These are phyloP conservation scores for Falco novaeseelandiae DNA, from an alignment of 2,797 vertebrate species.

Conservation along the genomic window DNA sequence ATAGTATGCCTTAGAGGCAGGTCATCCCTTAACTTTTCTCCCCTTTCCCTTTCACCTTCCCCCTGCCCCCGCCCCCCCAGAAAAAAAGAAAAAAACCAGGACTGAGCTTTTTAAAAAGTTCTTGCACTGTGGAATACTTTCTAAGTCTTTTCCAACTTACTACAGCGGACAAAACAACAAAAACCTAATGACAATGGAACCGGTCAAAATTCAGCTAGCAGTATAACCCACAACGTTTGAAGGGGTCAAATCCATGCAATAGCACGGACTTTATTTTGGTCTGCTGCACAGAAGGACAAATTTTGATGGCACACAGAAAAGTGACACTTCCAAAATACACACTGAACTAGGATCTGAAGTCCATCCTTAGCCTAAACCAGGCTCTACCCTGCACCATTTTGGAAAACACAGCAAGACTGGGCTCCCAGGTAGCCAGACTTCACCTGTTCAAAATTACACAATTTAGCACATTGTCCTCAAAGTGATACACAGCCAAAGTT, in stretches of 20 bases:
- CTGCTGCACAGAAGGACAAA: background rate
- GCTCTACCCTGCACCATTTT: background rate
- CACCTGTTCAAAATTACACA: background rate
- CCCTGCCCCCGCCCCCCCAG: accelerated
- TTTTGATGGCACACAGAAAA: background rate
- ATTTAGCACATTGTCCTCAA: background rate
- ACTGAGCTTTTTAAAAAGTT: background rate
- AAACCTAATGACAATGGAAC: background rate
- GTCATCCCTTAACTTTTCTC: background rate
- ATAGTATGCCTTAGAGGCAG: background rate
- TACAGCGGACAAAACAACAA: background rate
- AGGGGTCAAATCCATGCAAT: background rate
- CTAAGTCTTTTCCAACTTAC: background rate
- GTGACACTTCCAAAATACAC: background rate
- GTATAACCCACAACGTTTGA: background rate
- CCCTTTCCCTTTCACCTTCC: too few species aligned
- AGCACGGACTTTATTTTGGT: background rate
- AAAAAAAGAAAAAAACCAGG: background rate
- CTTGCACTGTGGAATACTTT: background rate
- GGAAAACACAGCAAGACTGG: accelerated
- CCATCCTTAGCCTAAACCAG: background rate
- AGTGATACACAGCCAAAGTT: background rate
- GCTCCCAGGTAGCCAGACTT: background rate
- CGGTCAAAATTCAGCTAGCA: background rate
- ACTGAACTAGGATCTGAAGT: background rate